These are phyloP conservation scores for Picathartes gymnocephalus DNA, from an alignment of 2,113 vertebrate species.

Conservation along the genomic window DNA sequence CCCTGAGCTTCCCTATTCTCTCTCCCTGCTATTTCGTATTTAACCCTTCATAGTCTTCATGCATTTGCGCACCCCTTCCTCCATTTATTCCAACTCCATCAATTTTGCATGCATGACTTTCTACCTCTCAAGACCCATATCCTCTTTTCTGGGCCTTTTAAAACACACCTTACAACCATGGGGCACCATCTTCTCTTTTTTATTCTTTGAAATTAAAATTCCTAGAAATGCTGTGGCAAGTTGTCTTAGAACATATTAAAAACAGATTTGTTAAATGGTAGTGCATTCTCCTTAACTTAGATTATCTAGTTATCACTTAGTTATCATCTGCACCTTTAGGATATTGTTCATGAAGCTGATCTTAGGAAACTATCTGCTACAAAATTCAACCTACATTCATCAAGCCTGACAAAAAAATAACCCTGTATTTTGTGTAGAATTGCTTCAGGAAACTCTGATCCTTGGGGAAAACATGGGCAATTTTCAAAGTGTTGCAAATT, in stretches of 20 bases:
- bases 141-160: neutral
- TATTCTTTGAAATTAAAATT: neutral
- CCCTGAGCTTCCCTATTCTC: neutral
- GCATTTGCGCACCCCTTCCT: neutral
- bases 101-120: neutral
- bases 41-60: neutral
- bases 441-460: neutral
- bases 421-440: neutral
- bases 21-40: neutral
- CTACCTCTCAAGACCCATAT: neutral
- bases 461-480: neutral
- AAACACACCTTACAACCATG: neutral
- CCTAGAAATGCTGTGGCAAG: neutral
- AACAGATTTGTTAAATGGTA: neutral
- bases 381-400: neutral
- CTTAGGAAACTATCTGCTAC: neutral
- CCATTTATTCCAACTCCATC: neutral
- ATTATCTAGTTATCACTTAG: neutral
- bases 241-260: neutral
- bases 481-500: neutral
- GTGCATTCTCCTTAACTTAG: fast-evolving
- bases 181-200: neutral
- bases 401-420: neutral
- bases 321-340: neutral
- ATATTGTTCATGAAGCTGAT: neutral